phyloP scores from a whole-genome alignment of 2,113 vertebrate genomes.

The Dromaius novaehollandiae region DNA sequence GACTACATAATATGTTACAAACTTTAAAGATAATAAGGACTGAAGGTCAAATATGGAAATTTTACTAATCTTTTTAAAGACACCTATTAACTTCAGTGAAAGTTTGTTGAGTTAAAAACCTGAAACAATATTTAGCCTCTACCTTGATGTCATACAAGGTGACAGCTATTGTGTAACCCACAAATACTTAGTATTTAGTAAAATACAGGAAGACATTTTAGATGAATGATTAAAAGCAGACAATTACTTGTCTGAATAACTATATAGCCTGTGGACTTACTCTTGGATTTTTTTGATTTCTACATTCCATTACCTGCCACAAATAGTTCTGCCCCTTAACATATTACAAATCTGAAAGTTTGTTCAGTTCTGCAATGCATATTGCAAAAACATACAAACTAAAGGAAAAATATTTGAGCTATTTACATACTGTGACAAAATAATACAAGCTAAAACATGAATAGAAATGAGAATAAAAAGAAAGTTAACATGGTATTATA shows the following conservation, averaged over 20 bases:
- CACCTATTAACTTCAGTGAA: not conserved
- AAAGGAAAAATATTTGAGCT: not conserved
- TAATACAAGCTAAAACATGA: not conserved
- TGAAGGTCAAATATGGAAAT: not conserved
- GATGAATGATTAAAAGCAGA: not conserved
- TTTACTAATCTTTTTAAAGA: not conserved
- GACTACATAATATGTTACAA: not conserved
- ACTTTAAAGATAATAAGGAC: not conserved
- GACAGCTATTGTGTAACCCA: not conserved
- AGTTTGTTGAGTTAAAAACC: not conserved
- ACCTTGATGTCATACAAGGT: not conserved
- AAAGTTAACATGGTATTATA: not conserved
- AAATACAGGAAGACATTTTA: not conserved
- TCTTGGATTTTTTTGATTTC: not conserved
- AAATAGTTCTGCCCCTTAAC: not conserved
- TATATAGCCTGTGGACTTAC: not conserved
- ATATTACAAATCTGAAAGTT: not conserved
- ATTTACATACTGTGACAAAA: not conserved
- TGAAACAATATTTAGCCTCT: conserved; percentile 1
- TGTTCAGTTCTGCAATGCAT: not conserved
- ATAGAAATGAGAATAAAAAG: not conserved
- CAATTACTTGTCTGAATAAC: not conserved
- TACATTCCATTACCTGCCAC: not conserved
- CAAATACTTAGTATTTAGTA: not conserved
- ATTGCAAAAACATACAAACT: not conserved